A percentile compares a stretch with the other conserved stretches of the same genome.
Evolutionary conservation across 1,140 invertebrate species (phyloP).

Genomic region (Pteromalus puparum): DNA sequence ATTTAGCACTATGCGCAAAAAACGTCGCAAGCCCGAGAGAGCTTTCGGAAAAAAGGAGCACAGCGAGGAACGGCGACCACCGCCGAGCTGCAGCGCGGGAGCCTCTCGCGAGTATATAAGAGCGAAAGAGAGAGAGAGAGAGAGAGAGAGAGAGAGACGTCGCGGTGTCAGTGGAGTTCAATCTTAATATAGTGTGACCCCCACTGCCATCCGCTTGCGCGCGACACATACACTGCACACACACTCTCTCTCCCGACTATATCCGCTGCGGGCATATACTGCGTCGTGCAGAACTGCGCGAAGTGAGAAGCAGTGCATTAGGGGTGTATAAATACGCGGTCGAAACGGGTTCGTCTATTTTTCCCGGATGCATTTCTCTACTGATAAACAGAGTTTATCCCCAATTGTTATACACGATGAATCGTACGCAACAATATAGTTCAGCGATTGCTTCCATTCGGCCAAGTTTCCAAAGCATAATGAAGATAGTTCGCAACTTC

Average conservation of each 20-base stretch:
- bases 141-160: constrained; percentile 42
- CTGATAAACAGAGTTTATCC: neutral
- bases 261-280: constrained; percentile 34
- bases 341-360: neutral
- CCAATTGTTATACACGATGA: too few relatives aligned
- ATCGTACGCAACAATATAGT: too few relatives aligned
- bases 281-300: constrained; percentile 54
- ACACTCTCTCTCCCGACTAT: constrained; percentile 47
- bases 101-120: neutral
- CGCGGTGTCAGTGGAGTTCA: constrained; percentile 75
- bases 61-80: constrained; percentile 22
- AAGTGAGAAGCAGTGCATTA: constrained; percentile 33
- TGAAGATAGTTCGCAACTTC: neutral
- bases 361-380: neutral
- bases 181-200: constrained; percentile 76
- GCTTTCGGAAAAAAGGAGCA: neutral
- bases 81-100: constrained; percentile 2
- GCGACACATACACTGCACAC: constrained; percentile 49
- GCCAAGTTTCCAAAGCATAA: neutral
- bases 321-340: constrained; percentile 48
- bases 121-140: neutral
- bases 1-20: neutral
- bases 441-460: too few relatives aligned
- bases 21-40: neutral
- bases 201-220: constrained; percentile 66